Percentiles rank a stretch among this genome's conserved stretches.
phyloP scores from a whole-genome alignment of 2,113 vertebrate genomes.

The Channa maculata region DNA sequence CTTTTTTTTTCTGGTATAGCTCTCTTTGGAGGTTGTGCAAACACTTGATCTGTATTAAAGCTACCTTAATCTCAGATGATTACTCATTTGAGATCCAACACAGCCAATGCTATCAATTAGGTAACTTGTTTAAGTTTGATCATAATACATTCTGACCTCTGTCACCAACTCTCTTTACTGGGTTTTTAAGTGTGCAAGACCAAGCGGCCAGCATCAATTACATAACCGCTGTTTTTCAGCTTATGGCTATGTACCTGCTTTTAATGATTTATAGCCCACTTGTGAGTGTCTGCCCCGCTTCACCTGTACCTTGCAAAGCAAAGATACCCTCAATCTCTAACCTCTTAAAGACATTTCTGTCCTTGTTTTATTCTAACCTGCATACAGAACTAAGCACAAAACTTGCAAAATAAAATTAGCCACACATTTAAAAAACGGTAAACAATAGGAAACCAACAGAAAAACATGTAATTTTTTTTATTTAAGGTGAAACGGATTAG shows the following conservation, averaged over 20 bases:
- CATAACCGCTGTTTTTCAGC: constrained; percentile 45
- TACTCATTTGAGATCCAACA: constrained; percentile 32
- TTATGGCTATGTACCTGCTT: constrained; percentile 43
- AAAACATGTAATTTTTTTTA: constrained; percentile 1
- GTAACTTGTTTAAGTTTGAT: constrained; percentile 33
- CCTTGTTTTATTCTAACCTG: constrained; percentile 27
- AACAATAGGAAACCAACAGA: constrained; percentile 5
- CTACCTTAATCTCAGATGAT: constrained; percentile 57
- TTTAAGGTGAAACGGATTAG: constrained; percentile 41
- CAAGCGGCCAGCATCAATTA: constrained; percentile 32
- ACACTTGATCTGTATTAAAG: constrained; percentile 47
- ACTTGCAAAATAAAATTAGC: constrained; percentile 42
- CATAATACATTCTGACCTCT: constrained; percentile 37
- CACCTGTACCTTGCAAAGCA: constrained; percentile 25
- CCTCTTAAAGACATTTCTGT: constrained; percentile 32
- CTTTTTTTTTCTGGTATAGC: neutral
- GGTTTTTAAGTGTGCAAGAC: constrained; percentile 11
- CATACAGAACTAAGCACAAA: constrained; percentile 19
- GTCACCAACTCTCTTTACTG: constrained; percentile 47
- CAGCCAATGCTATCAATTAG: constrained; percentile 38
- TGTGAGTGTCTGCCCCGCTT: constrained; percentile 14
- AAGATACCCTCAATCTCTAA: constrained; percentile 27
- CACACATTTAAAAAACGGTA: constrained; percentile 12
- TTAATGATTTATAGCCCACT: constrained; percentile 48
- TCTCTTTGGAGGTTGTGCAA: constrained; percentile 7